Percentiles rank a stretch among this genome's conserved stretches.
These are phyloP conservation scores for Chrysoperla carnea DNA, from an alignment of 1,140 invertebrate genomes.

Conservation along the genomic window DNA sequence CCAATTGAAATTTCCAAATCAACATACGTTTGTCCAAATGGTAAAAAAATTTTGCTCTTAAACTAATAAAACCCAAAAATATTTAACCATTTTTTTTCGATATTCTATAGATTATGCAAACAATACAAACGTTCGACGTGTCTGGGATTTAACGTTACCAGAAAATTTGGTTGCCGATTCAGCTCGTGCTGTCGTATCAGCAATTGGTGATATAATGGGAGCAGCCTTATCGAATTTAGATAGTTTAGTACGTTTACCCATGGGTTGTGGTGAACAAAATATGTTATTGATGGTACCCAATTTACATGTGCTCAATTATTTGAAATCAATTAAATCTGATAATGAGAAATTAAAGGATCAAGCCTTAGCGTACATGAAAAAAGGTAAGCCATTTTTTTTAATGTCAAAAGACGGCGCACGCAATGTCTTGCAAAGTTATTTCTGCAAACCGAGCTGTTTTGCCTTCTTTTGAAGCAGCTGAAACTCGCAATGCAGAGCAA, in stretches of 20 bases:
- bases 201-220: constrained; percentile 59
- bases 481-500: too few species aligned
- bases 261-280: constrained; percentile 89
- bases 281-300: constrained; percentile 87
- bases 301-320: constrained; percentile 68
- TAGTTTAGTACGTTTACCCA: constrained; percentile 63
- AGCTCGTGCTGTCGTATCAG: constrained; percentile 49
- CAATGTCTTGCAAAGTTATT: too few species aligned
- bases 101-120: constrained; percentile 49
- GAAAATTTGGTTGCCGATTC: constrained; percentile 55
- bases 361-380: constrained; percentile 44
- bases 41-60: too few species aligned
- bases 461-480: too few species aligned
- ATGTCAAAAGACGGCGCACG: too few species aligned
- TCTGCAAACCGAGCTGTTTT: too few species aligned
- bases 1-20: too few species aligned
- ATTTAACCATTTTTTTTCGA: too few species aligned
- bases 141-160: constrained; percentile 45
- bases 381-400: too few species aligned
- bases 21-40: too few species aligned
- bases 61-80: too few species aligned
- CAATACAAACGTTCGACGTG: constrained; percentile 26
- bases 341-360: constrained; percentile 52
- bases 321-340: constrained; percentile 30
- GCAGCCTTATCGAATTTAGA: constrained; percentile 55